A percentile compares a stretch with the other conserved stretches of the same genome.
Evolutionary conservation across 2,113 vertebrate genomes (phyloP).

Genomic region (Pogona vitticeps): DNA sequence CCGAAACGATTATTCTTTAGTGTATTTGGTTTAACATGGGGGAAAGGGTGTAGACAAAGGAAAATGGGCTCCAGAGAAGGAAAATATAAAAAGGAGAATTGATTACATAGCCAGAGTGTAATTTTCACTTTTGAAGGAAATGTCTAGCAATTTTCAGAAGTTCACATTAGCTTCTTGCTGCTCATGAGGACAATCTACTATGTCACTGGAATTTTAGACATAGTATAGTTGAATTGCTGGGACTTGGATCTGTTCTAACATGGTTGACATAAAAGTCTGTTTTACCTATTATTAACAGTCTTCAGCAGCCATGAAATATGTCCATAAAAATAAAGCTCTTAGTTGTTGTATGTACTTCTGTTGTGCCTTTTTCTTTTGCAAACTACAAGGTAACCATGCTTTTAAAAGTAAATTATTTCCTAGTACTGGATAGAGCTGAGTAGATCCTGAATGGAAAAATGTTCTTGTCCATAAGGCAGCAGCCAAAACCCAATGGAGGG

Average conservation of each 20-base stretch:
- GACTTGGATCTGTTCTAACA: neutral
- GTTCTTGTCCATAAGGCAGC: slow-evolving; percentile 17
- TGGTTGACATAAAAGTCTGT: neutral
- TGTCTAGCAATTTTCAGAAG: neutral
- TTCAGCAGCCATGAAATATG: neutral
- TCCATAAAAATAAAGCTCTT: neutral
- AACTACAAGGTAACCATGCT: neutral
- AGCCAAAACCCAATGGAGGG: slow-evolving; percentile 56
- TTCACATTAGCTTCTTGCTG: slow-evolving; percentile 4
- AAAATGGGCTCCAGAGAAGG: neutral
- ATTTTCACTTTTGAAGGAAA: too few relatives aligned
- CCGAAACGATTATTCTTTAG: too few relatives aligned
- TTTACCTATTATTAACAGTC: neutral
- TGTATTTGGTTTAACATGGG: neutral
- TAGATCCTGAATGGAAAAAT: slow-evolving; percentile 24
- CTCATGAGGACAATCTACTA: neutral
- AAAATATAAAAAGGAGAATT: neutral
- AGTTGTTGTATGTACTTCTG: neutral
- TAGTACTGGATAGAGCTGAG: slow-evolving; percentile 35
- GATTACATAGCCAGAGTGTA: too few relatives aligned
- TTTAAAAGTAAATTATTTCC: slow-evolving; percentile 36
- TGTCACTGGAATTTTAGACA: neutral
- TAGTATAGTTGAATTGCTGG: too few relatives aligned
- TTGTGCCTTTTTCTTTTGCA: slow-evolving; percentile 16
- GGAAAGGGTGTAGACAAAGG: too few relatives aligned